Base-by-base conservation (phyloP, 2,113 vertebrate species). In the Engraulis encrasicolus region DNA sequence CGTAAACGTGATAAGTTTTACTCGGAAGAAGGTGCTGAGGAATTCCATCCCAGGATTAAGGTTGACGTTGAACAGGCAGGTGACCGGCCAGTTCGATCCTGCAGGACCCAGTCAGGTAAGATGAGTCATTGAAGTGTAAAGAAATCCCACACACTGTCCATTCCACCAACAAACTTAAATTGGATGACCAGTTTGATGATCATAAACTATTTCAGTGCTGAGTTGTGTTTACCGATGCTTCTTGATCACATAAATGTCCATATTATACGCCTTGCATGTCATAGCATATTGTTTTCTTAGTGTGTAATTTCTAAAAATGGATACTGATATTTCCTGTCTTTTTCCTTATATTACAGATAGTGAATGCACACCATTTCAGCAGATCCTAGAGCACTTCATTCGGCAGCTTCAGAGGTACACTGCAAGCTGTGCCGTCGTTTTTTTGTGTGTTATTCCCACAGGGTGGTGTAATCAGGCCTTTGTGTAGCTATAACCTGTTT, bases 311-410 rank as follows among this genome's bases (percentile, higher is more conserved):
- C 1, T 34, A 14, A 74, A 2, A 3, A 15, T 74, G 1, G 40
- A 45, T 45, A 45, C 9, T 9, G 9, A 5, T 34, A n/a, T 58
- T 58, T 23, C 9, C 85, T 88, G 88, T 88, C 90, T 18, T 82
- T 80, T 88, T 88, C 90, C 17, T 82, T 80, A 88, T 79, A 20
- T 91, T 95, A 89, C 92, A 94, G 98, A 99, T 90, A 97, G 91
- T 17, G 98, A 99, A 89, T 97, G 95, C 79, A 98, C 97, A 0
- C 98, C 98, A 0, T 96, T 99, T 23, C 98, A 99, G 85, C 97
- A 97, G 27, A 94, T 99, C 34, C 90, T 99, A 14, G 97, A 99
- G 82, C 97, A 99, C 89, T 99, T 99, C 84, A 93, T 99, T 83
- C 96, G 97, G 19, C 97, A 99, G 90, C 92, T 99, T 54, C 98